phyloP scores from a whole-genome alignment of 2,888 invertebrate species.

The Athetis lepigone region DNA sequence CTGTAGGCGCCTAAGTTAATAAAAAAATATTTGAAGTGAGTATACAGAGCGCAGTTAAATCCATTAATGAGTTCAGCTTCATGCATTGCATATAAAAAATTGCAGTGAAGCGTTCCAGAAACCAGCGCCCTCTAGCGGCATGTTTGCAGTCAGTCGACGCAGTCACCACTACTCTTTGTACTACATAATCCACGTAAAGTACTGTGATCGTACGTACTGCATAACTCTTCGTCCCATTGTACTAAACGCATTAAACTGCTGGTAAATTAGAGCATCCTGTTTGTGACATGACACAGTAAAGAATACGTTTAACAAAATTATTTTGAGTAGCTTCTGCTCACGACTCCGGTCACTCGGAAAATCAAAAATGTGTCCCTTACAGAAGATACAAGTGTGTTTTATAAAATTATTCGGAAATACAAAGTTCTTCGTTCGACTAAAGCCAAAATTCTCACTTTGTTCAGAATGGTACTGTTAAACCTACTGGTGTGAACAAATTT shows the following conservation, averaged over 20 bases:
- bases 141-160: conserved; percentile 14
- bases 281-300: background rate
- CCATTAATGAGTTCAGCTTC: conserved; percentile 17
- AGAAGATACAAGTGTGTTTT: too few species aligned
- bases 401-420: too few species aligned
- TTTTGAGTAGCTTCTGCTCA: too few species aligned
- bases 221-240: background rate
- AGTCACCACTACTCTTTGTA: conserved; percentile 14
- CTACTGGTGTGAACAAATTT: too few species aligned
- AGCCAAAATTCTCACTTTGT: too few species aligned
- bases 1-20: background rate
- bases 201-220: conserved; percentile 10
- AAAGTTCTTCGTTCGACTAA: too few species aligned
- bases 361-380: too few species aligned
- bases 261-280: background rate
- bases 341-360: too few species aligned
- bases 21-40: background rate
- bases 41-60: background rate
- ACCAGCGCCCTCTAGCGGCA: background rate
- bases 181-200: conserved; percentile 10
- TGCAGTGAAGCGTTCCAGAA: background rate
- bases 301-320: too few species aligned
- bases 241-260: conserved; percentile 1
- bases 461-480: too few species aligned
- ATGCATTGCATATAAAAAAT: conserved; percentile 44